These are phyloP conservation scores for Elmis aenea DNA, from an alignment of 2,888 invertebrate genomes.

Conservation along the genomic window DNA sequence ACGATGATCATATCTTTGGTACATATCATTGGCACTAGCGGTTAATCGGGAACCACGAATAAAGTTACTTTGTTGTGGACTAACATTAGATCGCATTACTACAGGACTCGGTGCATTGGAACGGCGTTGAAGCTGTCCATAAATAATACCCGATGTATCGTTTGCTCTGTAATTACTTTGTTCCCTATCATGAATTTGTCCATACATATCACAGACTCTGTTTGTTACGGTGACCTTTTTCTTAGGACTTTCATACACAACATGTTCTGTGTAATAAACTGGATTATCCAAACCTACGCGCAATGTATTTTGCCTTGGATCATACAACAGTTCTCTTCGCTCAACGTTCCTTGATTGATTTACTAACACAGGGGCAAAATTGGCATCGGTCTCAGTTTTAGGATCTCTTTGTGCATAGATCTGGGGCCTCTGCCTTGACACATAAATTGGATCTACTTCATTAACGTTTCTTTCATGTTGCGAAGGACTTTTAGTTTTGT, in stretches of 20 bases:
- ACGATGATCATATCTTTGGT: slow-evolving; percentile 27
- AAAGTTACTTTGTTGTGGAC: slow-evolving; percentile 29
- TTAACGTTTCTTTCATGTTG: too few relatives aligned
- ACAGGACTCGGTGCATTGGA: slow-evolving; percentile 22
- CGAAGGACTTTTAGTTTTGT: too few relatives aligned
- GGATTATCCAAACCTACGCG: slow-evolving; percentile 3
- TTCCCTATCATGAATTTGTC: slow-evolving; percentile 42
- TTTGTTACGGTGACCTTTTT: slow-evolving; percentile 38
- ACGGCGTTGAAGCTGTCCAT: slow-evolving; percentile 39
- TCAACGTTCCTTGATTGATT: too few relatives aligned
- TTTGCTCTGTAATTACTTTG: slow-evolving; percentile 23
- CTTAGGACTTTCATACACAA: slow-evolving; percentile 17
- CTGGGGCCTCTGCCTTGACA: too few relatives aligned
- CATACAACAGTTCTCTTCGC: background rate
- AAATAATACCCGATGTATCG: slow-evolving; percentile 37
- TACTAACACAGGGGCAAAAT: too few relatives aligned
- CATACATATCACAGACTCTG: slow-evolving; percentile 45
- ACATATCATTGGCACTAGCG: slow-evolving; percentile 45
- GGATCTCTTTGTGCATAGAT: background rate
- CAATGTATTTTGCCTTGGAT: background rate
- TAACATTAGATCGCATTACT: slow-evolving; percentile 25
- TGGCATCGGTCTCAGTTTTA: background rate
- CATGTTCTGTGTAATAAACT: slow-evolving; percentile 10
- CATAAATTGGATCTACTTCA: too few relatives aligned
- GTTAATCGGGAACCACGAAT: slow-evolving; percentile 42